Evolutionary conservation across 2,797 vertebrate genomes (phyloP).

Genomic region (Choloepus didactylus): DNA sequence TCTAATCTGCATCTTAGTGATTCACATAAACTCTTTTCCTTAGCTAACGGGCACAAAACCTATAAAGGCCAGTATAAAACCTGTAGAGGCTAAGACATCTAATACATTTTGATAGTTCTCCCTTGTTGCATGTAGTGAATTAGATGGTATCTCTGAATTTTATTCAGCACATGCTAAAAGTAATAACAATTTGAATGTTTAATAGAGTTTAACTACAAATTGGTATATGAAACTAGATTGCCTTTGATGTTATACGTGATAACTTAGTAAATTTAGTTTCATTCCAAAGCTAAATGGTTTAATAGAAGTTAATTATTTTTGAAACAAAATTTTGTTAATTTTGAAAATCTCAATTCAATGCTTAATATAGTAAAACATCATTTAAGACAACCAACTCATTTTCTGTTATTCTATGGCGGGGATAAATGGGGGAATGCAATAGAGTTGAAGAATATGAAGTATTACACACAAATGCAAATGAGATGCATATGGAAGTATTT

Average conservation of each 20-base stretch:
- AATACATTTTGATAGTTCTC: background rate
- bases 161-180: background rate
- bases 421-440: background rate
- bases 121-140: background rate
- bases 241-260: background rate
- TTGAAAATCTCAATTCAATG: no score
- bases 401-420: background rate
- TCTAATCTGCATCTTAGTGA: background rate
- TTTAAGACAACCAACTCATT: background rate
- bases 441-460: background rate
- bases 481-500: background rate
- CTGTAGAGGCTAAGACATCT: background rate
- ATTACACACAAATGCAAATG: background rate
- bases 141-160: conserved; percentile 6
- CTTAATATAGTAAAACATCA: background rate
- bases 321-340: background rate
- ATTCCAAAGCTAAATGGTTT: background rate
- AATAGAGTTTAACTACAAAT: background rate
- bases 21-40: background rate
- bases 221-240: background rate
- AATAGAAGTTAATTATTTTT: conserved; percentile 16
- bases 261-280: background rate
- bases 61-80: background rate
- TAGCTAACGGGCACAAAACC: background rate
- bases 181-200: background rate